Base-by-base conservation (phyloP, 2,113 vertebrate species). In the Grantiella picta region DNA sequence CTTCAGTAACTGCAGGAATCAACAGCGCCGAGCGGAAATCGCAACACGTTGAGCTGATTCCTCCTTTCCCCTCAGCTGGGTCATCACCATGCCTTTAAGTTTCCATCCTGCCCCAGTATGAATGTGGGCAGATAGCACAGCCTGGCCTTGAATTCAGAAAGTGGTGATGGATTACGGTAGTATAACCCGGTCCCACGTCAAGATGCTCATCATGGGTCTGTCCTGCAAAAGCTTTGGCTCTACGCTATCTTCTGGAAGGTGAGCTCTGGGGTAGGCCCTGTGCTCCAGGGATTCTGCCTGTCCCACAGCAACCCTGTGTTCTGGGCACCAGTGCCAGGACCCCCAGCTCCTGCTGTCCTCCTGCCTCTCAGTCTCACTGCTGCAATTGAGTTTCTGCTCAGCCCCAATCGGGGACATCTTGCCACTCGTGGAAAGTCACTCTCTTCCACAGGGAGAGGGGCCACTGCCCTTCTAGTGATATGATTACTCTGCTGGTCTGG, bases 381-480 rank as follows among this genome's bases (percentile, higher is more conserved):
- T 94, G 66, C 54, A 83, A 1, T 7, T 36, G 40, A n/a, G 42
- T 50, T 92, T 87, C 56, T 70, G 49, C 85, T 66, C 52, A 66
- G 50, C 22, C 47, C 25, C 9, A 1, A 1, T 47, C 79, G 53
- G 66, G 45, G 28, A 50, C 15, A 19, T 80, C 71, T 69, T 64
- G 23, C 82, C 0, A 0, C 5, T 63, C 52, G 42, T 70, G 56
- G 31, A 60, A 76, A 65, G 36, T 28, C 0, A 0, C 18, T 44
- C 6, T 80, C 7, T 61, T 71, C 59, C 19, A 11, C 4, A 2
- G 36, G 77, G 49, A 76, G 25, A 90, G 21, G 13, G 21, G 14
- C 33, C 42, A 25, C 40, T 82, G 40, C 36, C 23, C n/a, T 79
- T 79, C 3, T 1, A 17, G 12, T 40, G 44, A 33, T n/a, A 17